Base-by-base conservation (phyloP, 2,113 vertebrate species). In the Zosterops hypoxanthus region DNA sequence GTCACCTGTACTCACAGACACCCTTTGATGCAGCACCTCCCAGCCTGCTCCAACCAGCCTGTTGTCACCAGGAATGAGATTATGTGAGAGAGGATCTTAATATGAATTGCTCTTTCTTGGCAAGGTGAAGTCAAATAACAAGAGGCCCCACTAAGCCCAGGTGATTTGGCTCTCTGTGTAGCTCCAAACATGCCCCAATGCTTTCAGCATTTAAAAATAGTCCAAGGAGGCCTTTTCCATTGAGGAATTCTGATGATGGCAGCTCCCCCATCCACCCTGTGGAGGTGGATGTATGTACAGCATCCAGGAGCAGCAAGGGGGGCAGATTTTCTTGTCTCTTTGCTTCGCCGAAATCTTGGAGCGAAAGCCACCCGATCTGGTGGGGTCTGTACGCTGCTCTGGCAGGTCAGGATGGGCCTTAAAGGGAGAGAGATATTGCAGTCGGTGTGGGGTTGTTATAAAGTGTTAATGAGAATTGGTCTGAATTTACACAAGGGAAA, bases 91-190 rank as follows among this genome's bases (percentile, higher is more conserved):
- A 52, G 79, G 41, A 88, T 92, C 72, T 89, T 75, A 60, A 49
- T 53, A 21, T 41, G 36, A 88, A 94, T 84, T 53, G 77, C 94
- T 88, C 76, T 84, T 93, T 73, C 93, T 81, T 86, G 75, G 79
- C 69, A 60, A 95, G 87, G 73, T 64, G 84, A 95, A 96, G 92
- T 59, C 89, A 71, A 82, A 92, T 57, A 65, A 79, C 66, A 39
- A 86, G 94, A 90, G 64, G 82, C 85, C 44, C 39, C 90, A 6
- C 73, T 61, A 49, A 71, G 64, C 59, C 73, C 86, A 86, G 92
- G 88, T 91, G 88, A 79, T 87, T 26, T 78, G 78, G 75, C 77
- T 88, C 93, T 97, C 95, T 97, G 94, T 97, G 94, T 91, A 25
- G 76, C 84, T 91, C 71, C 93, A 80, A 90, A 88, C 88, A 56